A percentile compares a stretch with the other conserved stretches of the same genome.
These are phyloP conservation scores for Temnothorax nylanderi DNA, from an alignment of 1,140 invertebrate species.

Conservation along the genomic window DNA sequence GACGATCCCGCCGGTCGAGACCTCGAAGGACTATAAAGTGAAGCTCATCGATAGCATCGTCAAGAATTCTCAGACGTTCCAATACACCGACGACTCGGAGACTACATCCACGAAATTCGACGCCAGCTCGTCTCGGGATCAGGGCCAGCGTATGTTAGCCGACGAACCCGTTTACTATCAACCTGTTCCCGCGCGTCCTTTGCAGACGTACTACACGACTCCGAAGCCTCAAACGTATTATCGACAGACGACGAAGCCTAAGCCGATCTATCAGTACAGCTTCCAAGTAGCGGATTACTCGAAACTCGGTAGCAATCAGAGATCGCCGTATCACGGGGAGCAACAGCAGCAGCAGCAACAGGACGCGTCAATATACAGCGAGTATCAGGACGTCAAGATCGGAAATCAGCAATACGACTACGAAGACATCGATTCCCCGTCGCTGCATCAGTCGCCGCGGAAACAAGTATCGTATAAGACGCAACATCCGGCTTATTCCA, in stretches of 20 bases:
- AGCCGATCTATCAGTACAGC: slow-evolving; percentile 88
- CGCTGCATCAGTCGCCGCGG: slow-evolving; percentile 59
- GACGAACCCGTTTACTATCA: slow-evolving; percentile 81
- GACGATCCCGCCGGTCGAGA: slow-evolving; percentile 70
- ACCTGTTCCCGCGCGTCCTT: slow-evolving; percentile 76
- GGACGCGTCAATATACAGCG: slow-evolving; percentile 61
- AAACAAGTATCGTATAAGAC: slow-evolving; percentile 63
- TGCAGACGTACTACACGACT: slow-evolving; percentile 82
- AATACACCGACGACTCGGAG: slow-evolving; percentile 67
- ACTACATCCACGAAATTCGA: slow-evolving; percentile 55
- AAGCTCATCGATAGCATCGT: slow-evolving; percentile 78
- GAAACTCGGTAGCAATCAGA: slow-evolving; percentile 72
- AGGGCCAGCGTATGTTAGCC: slow-evolving; percentile 74
- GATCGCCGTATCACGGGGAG: slow-evolving; percentile 66
- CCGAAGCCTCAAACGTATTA: slow-evolving; percentile 76
- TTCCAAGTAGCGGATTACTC: slow-evolving; percentile 86
- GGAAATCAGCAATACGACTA: slow-evolving; percentile 75
- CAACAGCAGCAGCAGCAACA: slow-evolving; percentile 61
- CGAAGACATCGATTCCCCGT: slow-evolving; percentile 59
- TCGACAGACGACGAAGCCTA: slow-evolving; percentile 80
- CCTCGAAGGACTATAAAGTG: slow-evolving; percentile 71
- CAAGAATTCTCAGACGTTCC: slow-evolving; percentile 76
- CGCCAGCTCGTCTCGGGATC: slow-evolving; percentile 68
- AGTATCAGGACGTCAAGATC: slow-evolving; percentile 75
- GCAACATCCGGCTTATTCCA: slow-evolving; percentile 58